Base-by-base conservation (phyloP, 2,888 invertebrate species). In the Agrochola macilenta region DNA sequence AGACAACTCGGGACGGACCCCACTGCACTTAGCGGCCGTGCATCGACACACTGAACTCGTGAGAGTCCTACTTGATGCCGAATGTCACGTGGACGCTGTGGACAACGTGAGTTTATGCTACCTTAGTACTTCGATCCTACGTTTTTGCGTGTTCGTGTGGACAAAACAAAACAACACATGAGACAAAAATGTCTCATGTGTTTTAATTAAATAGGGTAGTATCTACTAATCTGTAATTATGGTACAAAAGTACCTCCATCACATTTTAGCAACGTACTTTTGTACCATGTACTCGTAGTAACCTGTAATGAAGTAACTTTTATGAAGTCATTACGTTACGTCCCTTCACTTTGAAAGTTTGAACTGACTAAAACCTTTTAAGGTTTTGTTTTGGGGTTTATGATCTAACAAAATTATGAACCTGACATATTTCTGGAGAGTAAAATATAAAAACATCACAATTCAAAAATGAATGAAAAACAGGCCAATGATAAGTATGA, bases 1-100 rank as follows among this genome's bases (percentile, higher is more conserved):
- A 80, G 98, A 98, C 91, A 97, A 97, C 88, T 97, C 97, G 26
- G 98, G 98, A 23, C 97, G 97, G 88, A 98, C 98, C 9, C 98
- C 98, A 0, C 96, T 98, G 49, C 98, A 98, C 91, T 97, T 98
- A 71, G 98, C 98, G 0, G 98, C 98, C 0, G 98, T 98, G 86
- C 97, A 98, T 90, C 97, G 98, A 85, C 98, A 98, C 90, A 97
- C 98, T 0, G 97, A 97, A 84, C 97, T 98, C 30, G 98, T 98
- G n/a, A 97, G 97, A 83, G 94, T 97, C 65, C 95, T 98, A 70
- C 95, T 98, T 69, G 98, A 98, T 39, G 97, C 97, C 46, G 98
- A 98, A 20, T 98, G 98, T 69, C 96, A 97, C 75, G 97, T 97
- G 0, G 97, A 98, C 73, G 93, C 96, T 26, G 92, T 93, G 1